Evolutionary conservation across 1,140 invertebrate genomes (phyloP), one percentile per base, ranked within the genome.

Genomic region (Batillaria attramentaria): DNA sequence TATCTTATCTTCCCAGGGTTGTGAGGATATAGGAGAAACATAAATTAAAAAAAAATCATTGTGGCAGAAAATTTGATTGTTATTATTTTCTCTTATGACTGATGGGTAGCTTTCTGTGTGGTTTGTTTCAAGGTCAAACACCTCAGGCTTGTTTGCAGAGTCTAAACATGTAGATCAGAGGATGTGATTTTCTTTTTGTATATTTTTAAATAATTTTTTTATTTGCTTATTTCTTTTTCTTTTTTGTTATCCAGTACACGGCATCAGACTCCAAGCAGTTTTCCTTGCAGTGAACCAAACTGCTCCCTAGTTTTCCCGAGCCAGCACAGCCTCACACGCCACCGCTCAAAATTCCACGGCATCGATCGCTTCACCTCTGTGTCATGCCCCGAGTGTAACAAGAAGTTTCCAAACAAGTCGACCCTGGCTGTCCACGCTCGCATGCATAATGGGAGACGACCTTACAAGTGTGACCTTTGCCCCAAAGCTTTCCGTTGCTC

Each of bases 381-480:
- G 28, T 31, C 37, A 16, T 75, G 73, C 31, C 33, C 35, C n/a
- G 73, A 75, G 39, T 75, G 73, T n/a, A 54, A 57, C 50, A 75
- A 75, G 37, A 39, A 31, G 24, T 75, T 75, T 57, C 73, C 73
- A 31, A 75, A 35, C 5, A 50, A 54, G 3, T 75, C 73, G 2
- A 54, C 73, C 2, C 57, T 75, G 54, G 62, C 57, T 31, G 73
- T 78, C 2, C 81, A 83, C 33, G 62, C 69, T 33, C 69, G 79
- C 20, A 78, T 77, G 62, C 81, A 83, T 66, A 83, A 70, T 33
- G 81, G 79, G 24, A 70, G 80, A 54, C 77, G 79, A 72, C 81
- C 81, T 0, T 81, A 79, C 43, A 84, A 82, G 31, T 84, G 83
- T 72, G 81, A 82, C 41, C 69, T 79, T 42, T 84, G 83, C 57